These are phyloP conservation scores for Prolemur simus DNA, from an alignment of 2,113 vertebrate genomes.

Conservation along the genomic window DNA sequence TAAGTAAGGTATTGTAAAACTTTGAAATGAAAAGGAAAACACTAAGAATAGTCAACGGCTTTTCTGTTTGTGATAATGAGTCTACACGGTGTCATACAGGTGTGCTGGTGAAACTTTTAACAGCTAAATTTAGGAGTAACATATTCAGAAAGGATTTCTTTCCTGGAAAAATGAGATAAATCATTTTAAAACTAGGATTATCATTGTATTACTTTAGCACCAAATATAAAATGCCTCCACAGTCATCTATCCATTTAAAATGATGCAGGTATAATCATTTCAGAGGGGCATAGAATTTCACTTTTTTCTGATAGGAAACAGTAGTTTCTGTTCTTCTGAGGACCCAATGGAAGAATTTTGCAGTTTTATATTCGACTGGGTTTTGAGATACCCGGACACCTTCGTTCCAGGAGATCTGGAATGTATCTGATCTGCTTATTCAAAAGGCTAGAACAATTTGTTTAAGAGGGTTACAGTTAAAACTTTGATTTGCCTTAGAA, in stretches of 20 bases:
- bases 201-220: not conserved
- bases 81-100: not conserved
- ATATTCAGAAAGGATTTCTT: not conserved
- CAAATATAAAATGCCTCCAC: not conserved
- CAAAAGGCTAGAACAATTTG: not conserved
- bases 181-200: not conserved
- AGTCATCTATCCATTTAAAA: not conserved
- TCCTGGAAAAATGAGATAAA: not conserved
- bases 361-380: not conserved
- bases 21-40: not conserved
- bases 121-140: constrained; percentile 33
- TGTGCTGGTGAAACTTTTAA: not conserved
- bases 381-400: not conserved
- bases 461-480: not conserved
- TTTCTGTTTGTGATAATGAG: not conserved
- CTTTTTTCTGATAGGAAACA: not conserved
- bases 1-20: not conserved
- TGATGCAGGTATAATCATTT: not conserved
- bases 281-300: not conserved
- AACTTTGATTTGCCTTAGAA: not conserved
- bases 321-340: not conserved
- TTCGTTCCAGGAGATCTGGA: not conserved
- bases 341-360: not conserved
- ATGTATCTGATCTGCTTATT: not conserved
- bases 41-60: not conserved